Percentiles rank a stretch among this genome's conserved stretches.
These are phyloP conservation scores for Amblyjoppa proteus DNA, from an alignment of 2,888 invertebrate species.

Conservation along the genomic window DNA sequence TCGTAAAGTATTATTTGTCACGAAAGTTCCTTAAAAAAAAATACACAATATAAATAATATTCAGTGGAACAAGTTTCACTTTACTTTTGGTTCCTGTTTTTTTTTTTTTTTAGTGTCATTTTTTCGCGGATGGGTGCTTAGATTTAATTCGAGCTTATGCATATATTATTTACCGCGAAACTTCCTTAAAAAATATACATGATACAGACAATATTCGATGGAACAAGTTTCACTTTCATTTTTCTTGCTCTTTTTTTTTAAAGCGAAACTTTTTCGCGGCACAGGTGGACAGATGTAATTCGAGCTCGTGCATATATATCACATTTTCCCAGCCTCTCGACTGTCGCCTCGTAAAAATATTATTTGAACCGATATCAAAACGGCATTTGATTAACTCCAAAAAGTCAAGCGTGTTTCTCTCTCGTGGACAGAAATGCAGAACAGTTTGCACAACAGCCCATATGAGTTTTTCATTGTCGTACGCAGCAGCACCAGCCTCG, in stretches of 20 bases:
- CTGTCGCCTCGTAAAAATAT: slow-evolving; percentile 1
- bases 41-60: no score
- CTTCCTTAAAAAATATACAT: no score
- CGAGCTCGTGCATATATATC: not conserved
- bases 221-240: not conserved
- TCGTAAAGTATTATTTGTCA: no score
- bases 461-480: slow-evolving; percentile 47
- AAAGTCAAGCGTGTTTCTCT: slow-evolving; percentile 16
- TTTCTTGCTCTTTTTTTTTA: not conserved
- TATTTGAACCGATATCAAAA: not conserved
- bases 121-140: no score
- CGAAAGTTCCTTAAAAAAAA: no score
- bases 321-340: not conserved
- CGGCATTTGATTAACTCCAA: not conserved
- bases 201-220: no score
- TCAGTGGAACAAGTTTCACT: no score
- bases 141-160: no score
- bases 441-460: slow-evolving; percentile 19
- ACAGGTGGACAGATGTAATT: not conserved
- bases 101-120: no score
- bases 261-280: not conserved
- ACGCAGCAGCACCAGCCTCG: slow-evolving; percentile 23
- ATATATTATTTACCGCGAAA: not conserved
- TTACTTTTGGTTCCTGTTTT: no score
- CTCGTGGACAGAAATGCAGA: not conserved